Evolutionary conservation across 2,797 vertebrate species (phyloP), one percentile per base, ranked within the genome.

Genomic region (Lacerta viridis): DNA sequence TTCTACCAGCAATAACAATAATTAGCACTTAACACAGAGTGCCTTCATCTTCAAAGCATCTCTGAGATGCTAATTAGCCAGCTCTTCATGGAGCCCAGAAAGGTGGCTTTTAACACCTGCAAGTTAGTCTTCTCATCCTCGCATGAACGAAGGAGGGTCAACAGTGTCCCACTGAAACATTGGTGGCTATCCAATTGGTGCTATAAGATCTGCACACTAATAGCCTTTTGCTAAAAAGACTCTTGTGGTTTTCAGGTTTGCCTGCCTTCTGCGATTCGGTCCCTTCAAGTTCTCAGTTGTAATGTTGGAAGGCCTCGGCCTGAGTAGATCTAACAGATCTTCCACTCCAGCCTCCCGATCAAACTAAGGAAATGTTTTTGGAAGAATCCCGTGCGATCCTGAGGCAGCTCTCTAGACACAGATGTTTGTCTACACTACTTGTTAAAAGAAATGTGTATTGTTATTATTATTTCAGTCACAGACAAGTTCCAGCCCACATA

Each of bases 31-130:
- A 82, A 41, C 75, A 79, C 55, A 43, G 91, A 90, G 84, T 90
- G 84, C 93, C 93, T 95, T 95, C 87, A 95, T 94, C 95, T 96
- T 95, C 94, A 95, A 96, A 96, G 94, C 86, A 78, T 88, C 80
- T 33, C 18, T 66, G 83, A 79, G 90, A 93, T 86, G 90, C 94
- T 94, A 94, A 96, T 95, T 96, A 95, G 91, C 90, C 90, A 92
- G 64, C 89, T 92, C 71, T 91, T 82, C 91, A 59, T 90, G 90
- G 93, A 92, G 88, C 91, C 71, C 33, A 0, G 1, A 88, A 92
- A 92, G 93, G 91, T 88, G 94, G 41, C 86, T 93, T 90, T 94
- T 91, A 91, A 87, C 66, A 83, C 90, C 93, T 95, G 94, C 91
- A 87, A 92, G 92, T 84, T 90, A 89, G 36, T 23, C 55, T 90